These are phyloP conservation scores for Dendroctonus ponderosae DNA, from an alignment of 1,140 invertebrate genomes.

Conservation along the genomic window DNA sequence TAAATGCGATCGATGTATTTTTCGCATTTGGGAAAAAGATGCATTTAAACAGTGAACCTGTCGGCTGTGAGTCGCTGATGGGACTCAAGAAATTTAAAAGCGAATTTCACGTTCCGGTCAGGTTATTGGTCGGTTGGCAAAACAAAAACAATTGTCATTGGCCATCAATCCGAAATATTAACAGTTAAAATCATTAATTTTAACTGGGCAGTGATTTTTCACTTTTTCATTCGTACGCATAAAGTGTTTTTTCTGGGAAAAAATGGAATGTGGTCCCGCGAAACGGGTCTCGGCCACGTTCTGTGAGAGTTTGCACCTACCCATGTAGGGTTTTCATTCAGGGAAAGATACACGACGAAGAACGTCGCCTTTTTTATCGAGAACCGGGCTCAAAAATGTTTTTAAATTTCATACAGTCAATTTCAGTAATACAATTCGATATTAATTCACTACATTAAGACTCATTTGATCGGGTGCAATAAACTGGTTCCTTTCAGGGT, in stretches of 20 bases:
- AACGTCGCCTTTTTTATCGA: conserved; percentile 18
- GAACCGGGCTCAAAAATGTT: conserved; percentile 30
- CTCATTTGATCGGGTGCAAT: conserved; percentile 36
- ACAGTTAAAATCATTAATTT: conserved; percentile 31
- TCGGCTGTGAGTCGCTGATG: no score
- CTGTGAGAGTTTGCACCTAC: conserved; percentile 29
- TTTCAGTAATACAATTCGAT: conserved; percentile 41
- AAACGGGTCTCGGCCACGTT: conserved; percentile 25
- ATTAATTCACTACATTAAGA: conserved; percentile 43
- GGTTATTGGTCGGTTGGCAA: conserved; percentile 9
- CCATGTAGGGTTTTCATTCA: conserved; percentile 31
- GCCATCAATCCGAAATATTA: conserved; percentile 22
- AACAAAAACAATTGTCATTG: conserved; percentile 23
- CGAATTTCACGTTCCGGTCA: conserved; percentile 5
- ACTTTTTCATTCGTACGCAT: conserved; percentile 29
- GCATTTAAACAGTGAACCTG: no score
- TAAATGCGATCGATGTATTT: no score
- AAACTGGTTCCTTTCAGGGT: conserved; percentile 34
- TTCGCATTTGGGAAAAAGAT: no score
- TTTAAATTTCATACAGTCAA: conserved; percentile 40
- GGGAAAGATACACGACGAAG: conserved; percentile 13
- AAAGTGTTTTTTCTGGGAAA: conserved; percentile 7
- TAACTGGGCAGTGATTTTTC: conserved; percentile 22
- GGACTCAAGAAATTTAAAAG: not conserved
- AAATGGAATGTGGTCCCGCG: conserved; percentile 20